phyloP scores from a whole-genome alignment of 2,797 vertebrate species.

The Chelonia mydas region DNA sequence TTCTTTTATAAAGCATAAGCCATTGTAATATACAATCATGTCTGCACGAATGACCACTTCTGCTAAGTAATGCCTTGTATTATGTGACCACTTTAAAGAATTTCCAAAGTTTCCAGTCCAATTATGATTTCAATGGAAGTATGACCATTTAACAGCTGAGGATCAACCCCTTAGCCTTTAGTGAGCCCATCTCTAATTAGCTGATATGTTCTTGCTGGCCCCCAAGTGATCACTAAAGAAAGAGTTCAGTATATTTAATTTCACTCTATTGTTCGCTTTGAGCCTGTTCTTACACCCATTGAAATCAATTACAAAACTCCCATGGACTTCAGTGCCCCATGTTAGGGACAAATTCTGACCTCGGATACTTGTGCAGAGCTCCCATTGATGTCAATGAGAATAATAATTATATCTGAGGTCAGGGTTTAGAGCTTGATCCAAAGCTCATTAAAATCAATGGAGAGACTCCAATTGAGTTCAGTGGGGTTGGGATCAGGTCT shows the following conservation, averaged over 20 bases:
- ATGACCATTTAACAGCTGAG: not conserved
- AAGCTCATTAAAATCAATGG: not conserved
- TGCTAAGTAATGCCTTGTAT: not conserved
- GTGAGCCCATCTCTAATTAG: conserved; percentile 48
- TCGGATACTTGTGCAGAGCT: not conserved
- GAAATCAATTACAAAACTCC: not conserved
- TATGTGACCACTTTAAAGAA: not conserved
- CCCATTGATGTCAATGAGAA: not conserved
- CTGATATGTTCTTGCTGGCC: not conserved
- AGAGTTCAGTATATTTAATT: conserved; percentile 6
- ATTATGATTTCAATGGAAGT: not conserved
- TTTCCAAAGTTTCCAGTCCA: not conserved
- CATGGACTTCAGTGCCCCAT: not conserved
- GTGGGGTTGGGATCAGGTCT: not conserved
- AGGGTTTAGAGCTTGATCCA: not conserved
- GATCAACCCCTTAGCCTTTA: not conserved
- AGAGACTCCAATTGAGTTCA: not conserved
- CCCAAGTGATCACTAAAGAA: not conserved
- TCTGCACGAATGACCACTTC: not conserved
- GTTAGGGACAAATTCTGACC: not conserved
- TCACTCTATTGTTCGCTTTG: not conserved
- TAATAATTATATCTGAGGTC: not conserved
- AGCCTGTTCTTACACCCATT: not conserved
- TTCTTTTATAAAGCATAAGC: not conserved
- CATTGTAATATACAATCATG: not conserved